Evolutionary conservation across 2,113 vertebrate species (phyloP), one percentile per base, ranked within the genome.

Genomic region (Embiotoca jacksoni): DNA sequence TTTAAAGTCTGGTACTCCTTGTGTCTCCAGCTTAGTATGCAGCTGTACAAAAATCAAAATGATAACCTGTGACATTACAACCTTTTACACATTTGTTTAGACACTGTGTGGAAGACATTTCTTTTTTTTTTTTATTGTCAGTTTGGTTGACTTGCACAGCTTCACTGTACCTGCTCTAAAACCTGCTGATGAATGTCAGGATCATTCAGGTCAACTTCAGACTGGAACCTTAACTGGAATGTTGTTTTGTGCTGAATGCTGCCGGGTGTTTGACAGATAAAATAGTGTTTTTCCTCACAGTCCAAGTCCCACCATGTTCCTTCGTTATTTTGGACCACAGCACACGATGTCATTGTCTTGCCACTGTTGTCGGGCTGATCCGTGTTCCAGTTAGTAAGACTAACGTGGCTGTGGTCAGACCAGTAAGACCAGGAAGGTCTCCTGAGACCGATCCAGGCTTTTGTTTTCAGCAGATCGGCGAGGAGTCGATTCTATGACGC

Each of bases 391-490:
- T 82, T 70, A n/a, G 4, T 60, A 39, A 78, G 85, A 44, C 7
- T 66, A 0, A 9, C 11, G 6, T 2, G 46, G 4, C 4, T 83
- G 4, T 30, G 23, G 49, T 87, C 76, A 10, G 89, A 89, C 89
- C 91, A 89, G 13, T 16, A 3, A 16, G 23, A 3, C 72, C 83
- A 90, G 1, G 0, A 0, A 0, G 11, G n/a, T 72, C 87, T 76
- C 56, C 56, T 4, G 8, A 92, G 87, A 54, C 90, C 84, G 0
- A 92, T 80, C 91, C 89, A 90, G 15, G 60, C 1, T 0, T 7
- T 0, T 0, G 0, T 1, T n/a, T 7, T 0, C n/a, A 72, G 30
- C 14, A 52, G 0, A 23, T 23, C 6, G 32, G 11, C 11, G 4
- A 0, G 37, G 92, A 75, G 9, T 53, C 0, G 0, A 4, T 72